Percentiles rank a stretch among this genome's conserved stretches.
These are phyloP conservation scores for Portunus trituberculatus DNA, from an alignment of 1,140 invertebrate species.

Conservation along the genomic window DNA sequence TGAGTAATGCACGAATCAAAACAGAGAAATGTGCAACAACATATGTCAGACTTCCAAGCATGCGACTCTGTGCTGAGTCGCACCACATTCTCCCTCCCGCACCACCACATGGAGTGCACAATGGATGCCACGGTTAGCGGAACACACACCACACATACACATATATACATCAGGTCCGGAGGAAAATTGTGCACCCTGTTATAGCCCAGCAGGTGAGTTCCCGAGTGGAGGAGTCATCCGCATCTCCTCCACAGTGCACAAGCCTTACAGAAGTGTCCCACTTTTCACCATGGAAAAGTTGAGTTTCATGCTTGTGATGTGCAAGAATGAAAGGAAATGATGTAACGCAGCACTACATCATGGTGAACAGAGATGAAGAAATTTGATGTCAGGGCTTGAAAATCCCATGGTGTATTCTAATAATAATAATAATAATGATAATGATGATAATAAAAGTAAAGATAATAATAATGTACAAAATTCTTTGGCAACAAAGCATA, in stretches of 20 bases:
- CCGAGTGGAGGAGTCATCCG: not conserved
- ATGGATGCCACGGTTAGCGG: not conserved
- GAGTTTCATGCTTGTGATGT: slow-evolving; percentile 57
- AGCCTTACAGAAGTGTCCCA: slow-evolving; percentile 50
- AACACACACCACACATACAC: not conserved
- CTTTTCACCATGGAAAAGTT: slow-evolving; percentile 58
- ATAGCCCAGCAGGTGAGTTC: slow-evolving; percentile 20
- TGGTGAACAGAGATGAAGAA: not conserved
- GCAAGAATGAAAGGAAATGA: slow-evolving; percentile 26
- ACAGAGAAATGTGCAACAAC: not conserved
- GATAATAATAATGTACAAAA: not conserved
- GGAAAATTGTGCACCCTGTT: not conserved
- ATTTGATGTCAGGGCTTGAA: slow-evolving; percentile 3
- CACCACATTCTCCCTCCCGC: not conserved
- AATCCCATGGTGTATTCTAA: not conserved
- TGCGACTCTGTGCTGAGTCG: not conserved
- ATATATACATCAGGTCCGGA: not conserved
- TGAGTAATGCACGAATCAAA: not conserved
- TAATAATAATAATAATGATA: not conserved
- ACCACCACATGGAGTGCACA: not conserved
- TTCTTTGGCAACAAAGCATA: not conserved
- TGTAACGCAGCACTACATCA: not conserved
- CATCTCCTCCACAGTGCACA: slow-evolving; percentile 29
- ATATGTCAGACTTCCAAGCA: not conserved
- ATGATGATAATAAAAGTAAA: not conserved